Evolutionary conservation across 2,888 invertebrate species (phyloP), one percentile per base, ranked within the genome.

Genomic region (Luperina nickerlii): DNA sequence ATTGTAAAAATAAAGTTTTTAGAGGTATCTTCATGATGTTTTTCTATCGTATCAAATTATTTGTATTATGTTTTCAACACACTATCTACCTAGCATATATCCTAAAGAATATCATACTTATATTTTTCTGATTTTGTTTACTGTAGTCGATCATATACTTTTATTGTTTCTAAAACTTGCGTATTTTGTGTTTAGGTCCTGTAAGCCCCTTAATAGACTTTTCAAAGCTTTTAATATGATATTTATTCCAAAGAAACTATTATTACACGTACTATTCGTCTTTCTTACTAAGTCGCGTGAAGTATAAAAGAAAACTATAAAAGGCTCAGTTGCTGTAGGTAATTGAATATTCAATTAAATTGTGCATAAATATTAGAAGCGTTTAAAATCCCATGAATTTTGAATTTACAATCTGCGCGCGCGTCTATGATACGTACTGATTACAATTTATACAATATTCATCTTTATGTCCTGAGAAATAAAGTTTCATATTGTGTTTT

Each of bases 291-390:
- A 77, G 74, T 63, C 57, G 75, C 72, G 32, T 82, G 51, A 85
- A 87, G 74, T 78, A 75, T 85, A 80, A 85, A 86, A 86, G 82
- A 83, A 82, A 86, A 85, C 87, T 82, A 87, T 89, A 85, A 91
- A 91, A 85, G 67, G 76, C 42, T 78, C 65, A 77, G 83, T 85
- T 77, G 78, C 82, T 87, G 88, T 85, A 88, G 90, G 93, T 93
- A 93, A 94, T 94, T 94, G 94, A 93, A 95, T 95, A 94, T 94
- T 94, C 92, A 94, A 94, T 94, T 91, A 91, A 89, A 92, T 87
- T 76, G 78, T 77, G 80, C 90, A 89, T 92, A 91, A 90, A 91
- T 87, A 89, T 91, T 87, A 87, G 89, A 88, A 87, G 86, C 91
- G 87, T 88, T 92, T 90, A 90, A 90, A 90, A 88, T 83, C 79